Evolutionary conservation across 2,888 invertebrate species (phyloP).

Genomic region (Homarus gammarus): DNA sequence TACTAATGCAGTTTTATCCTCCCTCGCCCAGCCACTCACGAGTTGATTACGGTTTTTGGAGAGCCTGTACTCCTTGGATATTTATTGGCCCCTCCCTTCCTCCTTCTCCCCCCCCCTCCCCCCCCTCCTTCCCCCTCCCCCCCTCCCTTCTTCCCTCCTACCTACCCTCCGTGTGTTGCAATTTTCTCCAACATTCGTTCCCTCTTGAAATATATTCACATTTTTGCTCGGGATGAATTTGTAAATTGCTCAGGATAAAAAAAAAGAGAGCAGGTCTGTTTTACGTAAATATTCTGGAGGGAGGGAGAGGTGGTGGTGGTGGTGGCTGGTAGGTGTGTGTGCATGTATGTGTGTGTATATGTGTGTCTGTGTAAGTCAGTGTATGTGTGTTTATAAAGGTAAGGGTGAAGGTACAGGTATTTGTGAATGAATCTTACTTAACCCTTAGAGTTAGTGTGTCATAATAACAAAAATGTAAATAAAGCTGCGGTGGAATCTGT

Average conservation of each 20-base stretch:
- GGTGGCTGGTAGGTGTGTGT: background rate
- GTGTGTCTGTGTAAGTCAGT: conserved; percentile 16
- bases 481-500: too few species aligned
- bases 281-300: background rate
- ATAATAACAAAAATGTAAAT: too few species aligned
- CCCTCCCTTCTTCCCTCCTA: background rate
- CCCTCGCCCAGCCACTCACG: background rate
- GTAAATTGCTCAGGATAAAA: background rate
- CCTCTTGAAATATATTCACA: background rate
- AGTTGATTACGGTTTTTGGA: background rate
- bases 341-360: conserved; percentile 19
- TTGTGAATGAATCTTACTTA: too few species aligned
- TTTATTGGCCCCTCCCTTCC: background rate
- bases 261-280: background rate
- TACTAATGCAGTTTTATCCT: too few species aligned
- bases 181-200: background rate
- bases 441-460: too few species aligned
- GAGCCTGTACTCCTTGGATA: background rate
- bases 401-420: background rate
- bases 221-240: background rate
- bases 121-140: too few species aligned
- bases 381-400: conserved; percentile 2
- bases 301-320: too few species aligned
- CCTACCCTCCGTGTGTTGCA: background rate
- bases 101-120: background rate